phyloP scores from a whole-genome alignment of 37 sponge, comb jelly and placozoan genomes.

The Spongia lamella region DNA sequence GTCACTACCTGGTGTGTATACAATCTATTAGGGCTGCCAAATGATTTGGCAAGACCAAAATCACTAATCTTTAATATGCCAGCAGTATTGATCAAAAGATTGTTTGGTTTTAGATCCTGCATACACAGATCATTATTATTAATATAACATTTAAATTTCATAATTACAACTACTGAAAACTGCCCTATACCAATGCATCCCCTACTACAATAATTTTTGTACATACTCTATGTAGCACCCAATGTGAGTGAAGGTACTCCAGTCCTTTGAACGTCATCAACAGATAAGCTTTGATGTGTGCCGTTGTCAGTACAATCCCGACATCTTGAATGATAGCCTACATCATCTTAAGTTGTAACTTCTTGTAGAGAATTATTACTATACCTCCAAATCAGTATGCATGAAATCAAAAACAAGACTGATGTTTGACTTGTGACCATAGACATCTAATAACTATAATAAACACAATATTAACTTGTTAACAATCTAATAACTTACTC shows the following conservation, averaged over 20 bases:
- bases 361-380: too few relatives aligned
- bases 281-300: slow-evolving; percentile 86
- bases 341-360: background rate
- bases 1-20: slow-evolving; percentile 96
- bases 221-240: slow-evolving; percentile 94
- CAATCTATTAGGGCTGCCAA: slow-evolving; percentile 85
- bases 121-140: slow-evolving; percentile 1
- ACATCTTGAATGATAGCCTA: slow-evolving; percentile 83
- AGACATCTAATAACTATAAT: slow-evolving; percentile 82
- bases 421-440: slow-evolving; percentile 95
- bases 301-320: slow-evolving; percentile 68
- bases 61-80: slow-evolving; percentile 96
- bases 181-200: background rate
- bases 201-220: slow-evolving; percentile 7
- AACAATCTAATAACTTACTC: slow-evolving; percentile 21
- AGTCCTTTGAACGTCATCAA: slow-evolving; percentile 95
- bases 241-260: slow-evolving; percentile 92
- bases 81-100: slow-evolving; percentile 77
- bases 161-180: background rate
- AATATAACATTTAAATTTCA: too few relatives aligned
- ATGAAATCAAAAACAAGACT: slow-evolving; percentile 96
- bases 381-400: slow-evolving; percentile 92
- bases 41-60: slow-evolving; percentile 96
- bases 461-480: slow-evolving; percentile 51
- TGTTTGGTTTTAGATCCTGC: slow-evolving; percentile 96